These are phyloP conservation scores for Melanostigma gelatinosum DNA, from an alignment of 2,113 vertebrate species.

Conservation along the genomic window DNA sequence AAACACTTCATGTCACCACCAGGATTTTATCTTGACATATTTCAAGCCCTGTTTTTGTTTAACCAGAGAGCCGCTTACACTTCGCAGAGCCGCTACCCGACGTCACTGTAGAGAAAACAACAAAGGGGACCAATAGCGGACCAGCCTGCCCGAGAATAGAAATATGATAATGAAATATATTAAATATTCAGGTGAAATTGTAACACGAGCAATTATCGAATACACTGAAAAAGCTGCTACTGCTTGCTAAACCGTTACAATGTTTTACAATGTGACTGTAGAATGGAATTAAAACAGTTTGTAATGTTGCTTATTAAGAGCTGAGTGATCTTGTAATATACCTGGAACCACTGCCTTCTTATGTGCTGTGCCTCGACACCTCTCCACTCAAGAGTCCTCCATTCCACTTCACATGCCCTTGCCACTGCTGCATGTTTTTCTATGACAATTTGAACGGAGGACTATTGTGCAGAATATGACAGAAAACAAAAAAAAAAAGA, in stretches of 20 bases:
- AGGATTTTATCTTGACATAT: constrained; percentile 41
- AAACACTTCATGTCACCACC: constrained; percentile 26
- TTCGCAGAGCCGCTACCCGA: constrained; percentile 37
- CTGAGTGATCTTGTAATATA: constrained; percentile 28
- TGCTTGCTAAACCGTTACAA: constrained; percentile 5
- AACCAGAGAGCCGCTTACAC: constrained; percentile 22
- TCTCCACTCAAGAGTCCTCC: constrained; percentile 15
- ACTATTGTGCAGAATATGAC: constrained; percentile 7
- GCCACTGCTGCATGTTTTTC: constrained; percentile 15
- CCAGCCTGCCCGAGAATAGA: constrained; percentile 21
- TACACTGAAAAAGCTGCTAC: neutral
- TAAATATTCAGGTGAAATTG: neutral
- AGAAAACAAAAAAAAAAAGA: constrained; percentile 10
- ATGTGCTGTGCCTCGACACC: constrained; percentile 8
- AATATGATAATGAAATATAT: neutral
- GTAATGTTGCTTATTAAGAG: constrained; percentile 9
- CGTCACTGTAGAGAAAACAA: constrained; percentile 28
- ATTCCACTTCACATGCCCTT: constrained; percentile 20
- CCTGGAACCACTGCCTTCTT: constrained; percentile 5
- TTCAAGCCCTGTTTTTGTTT: constrained; percentile 32
- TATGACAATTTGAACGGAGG: constrained; percentile 18
- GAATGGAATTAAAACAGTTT: constrained; percentile 3
- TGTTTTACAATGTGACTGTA: neutral
- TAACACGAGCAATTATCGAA: neutral
- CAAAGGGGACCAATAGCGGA: constrained; percentile 24